phyloP scores from a whole-genome alignment of 2,888 invertebrate species.

The Amphipoea lucens region DNA sequence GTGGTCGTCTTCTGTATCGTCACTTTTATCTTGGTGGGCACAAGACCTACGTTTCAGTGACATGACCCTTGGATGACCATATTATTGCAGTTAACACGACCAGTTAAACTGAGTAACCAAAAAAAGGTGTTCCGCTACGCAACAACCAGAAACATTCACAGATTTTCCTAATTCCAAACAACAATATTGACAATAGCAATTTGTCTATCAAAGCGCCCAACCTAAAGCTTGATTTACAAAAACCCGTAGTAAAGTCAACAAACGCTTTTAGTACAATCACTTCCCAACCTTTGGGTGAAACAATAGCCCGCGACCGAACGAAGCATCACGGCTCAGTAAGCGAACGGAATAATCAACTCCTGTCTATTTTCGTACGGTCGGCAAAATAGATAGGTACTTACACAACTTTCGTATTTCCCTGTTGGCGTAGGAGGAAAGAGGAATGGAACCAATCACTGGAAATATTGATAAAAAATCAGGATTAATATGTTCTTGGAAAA shows the following conservation, averaged over 20 bases:
- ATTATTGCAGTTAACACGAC: neutral
- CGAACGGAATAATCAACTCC: slow-evolving; percentile 60
- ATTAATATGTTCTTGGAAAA: slow-evolving; percentile 11
- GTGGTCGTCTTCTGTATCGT: neutral
- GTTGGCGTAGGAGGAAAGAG: slow-evolving; percentile 16
- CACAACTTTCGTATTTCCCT: slow-evolving; percentile 39
- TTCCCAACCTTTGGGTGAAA: slow-evolving; percentile 58
- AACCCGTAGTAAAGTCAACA: slow-evolving; percentile 56
- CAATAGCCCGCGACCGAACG: slow-evolving; percentile 55
- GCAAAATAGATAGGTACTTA: slow-evolving; percentile 36
- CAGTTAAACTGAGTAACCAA: neutral
- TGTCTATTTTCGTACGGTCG: slow-evolving; percentile 53
- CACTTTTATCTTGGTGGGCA: neutral
- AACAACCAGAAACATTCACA: slow-evolving; percentile 25
- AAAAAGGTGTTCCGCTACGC: neutral
- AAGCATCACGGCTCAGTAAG: slow-evolving; percentile 55
- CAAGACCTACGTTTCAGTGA: neutral
- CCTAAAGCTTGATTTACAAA: slow-evolving; percentile 59
- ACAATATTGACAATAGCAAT: slow-evolving; percentile 60
- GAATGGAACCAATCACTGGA: slow-evolving; percentile 34
- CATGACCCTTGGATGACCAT: neutral
- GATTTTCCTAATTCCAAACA: slow-evolving; percentile 34
- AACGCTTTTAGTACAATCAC: slow-evolving; percentile 62
- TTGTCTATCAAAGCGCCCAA: slow-evolving; percentile 54
- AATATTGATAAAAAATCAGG: slow-evolving; percentile 27